phyloP scores from a whole-genome alignment of 2,888 invertebrate species.

The Neria commutata region DNA sequence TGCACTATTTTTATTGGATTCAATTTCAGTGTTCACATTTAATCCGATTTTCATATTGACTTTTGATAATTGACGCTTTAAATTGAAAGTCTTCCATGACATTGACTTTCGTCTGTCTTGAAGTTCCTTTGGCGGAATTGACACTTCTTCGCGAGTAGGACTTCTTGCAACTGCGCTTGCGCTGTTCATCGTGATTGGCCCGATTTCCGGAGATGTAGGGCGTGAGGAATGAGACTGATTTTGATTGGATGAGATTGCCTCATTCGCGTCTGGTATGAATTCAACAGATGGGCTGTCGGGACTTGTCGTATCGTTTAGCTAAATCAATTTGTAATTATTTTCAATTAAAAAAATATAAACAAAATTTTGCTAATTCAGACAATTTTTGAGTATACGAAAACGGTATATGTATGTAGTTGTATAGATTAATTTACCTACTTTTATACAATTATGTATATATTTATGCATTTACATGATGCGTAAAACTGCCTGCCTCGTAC shows the following conservation, averaged over 20 bases:
- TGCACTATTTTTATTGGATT: conserved; percentile 62
- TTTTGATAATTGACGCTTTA: conserved; percentile 81
- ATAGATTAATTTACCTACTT: no score
- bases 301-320: conserved; percentile 47
- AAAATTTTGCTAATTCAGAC: background rate
- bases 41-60: conserved; percentile 66
- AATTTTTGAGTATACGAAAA: no score
- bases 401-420: no score
- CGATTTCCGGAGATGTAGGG: conserved; percentile 63
- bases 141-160: conserved; percentile 32
- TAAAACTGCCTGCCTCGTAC: no score
- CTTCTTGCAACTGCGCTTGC: conserved; percentile 29
- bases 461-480: background rate
- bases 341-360: background rate
- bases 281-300: conserved; percentile 56
- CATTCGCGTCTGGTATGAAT: conserved; percentile 49
- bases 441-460: no score
- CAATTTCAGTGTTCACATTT: conserved; percentile 52
- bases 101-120: conserved; percentile 69
- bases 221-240: conserved; percentile 57
- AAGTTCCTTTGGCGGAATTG: conserved; percentile 57
- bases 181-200: conserved; percentile 36
- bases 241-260: conserved; percentile 40
- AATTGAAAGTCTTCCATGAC: conserved; percentile 78
- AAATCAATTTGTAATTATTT: conserved; percentile 31